Base-by-base conservation (phyloP, 1,140 invertebrate genomes). In the Hyposmocoma kahamanoa region DNA sequence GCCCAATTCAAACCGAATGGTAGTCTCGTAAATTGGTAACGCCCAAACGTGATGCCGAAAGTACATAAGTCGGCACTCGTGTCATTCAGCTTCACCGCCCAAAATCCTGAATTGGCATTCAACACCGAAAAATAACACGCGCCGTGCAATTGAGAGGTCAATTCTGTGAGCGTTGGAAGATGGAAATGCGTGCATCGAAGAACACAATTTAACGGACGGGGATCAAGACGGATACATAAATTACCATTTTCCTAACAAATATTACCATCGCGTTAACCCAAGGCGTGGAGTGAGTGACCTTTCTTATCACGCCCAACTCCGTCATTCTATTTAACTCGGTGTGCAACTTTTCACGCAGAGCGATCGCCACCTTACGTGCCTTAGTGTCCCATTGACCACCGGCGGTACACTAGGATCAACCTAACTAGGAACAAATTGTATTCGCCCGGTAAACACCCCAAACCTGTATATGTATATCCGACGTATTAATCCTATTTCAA, bases 61-160 rank as follows among this genome's bases (percentile, higher is more conserved):
- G 59, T 59, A 51, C 45, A 51, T 18, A 55, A 36, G 22, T 62
- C 44, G 13, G 43, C 47, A 24, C 59, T 61, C 3, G 53, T 41
- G 11, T 50, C 26, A 46, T 62, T 54, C 36, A 58, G 8, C 15
- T 50, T 13, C 10, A 56, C 36, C 19, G 49, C 28, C 59, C 51
- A 64, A 45, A 65, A 62, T 8, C 53, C 53, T 28, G 55, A 60
- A 17, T 53, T 50, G 11, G 64, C 61, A 42, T 68, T 62, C 15
- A 68, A 32, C 10, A 55, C 59, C n/a, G 49, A 56, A 19, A 63
- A 64, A 49, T 34, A 53, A 48, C 18, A 9, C 22, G 57, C 60
- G 18, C 56, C 57, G 1, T 19, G 18, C 10, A 59, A 43, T 15
- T 38, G 39, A 18, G 38, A n/a, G 18, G 57, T 42, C 13, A 56